Conservation (phyloP, 2,888 invertebrate species). For the Argyresthia goedartella region DNA sequence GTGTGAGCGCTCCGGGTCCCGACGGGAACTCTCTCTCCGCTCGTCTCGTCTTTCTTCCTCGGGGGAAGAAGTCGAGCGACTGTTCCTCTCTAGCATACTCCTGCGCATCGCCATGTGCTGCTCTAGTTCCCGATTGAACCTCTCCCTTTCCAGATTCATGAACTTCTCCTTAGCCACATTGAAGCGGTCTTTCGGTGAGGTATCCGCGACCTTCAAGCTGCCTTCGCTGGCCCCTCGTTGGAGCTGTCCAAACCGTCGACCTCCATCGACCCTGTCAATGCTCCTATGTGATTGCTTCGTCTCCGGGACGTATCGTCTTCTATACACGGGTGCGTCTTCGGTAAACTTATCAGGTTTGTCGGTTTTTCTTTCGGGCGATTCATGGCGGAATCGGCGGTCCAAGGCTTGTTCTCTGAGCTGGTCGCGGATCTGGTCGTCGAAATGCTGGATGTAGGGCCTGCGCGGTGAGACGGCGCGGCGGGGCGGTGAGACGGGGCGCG, state of each 20-base stretch:
- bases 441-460: slow-evolving; percentile 27
- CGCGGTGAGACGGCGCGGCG: slow-evolving; percentile 25
- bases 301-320: slow-evolving; percentile 64
- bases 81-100: slow-evolving; percentile 62
- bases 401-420: slow-evolving; percentile 45
- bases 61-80: slow-evolving; percentile 67
- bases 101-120: slow-evolving; percentile 64
- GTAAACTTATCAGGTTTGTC: slow-evolving; percentile 49
- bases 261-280: slow-evolving; percentile 58
- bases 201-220: slow-evolving; percentile 49
- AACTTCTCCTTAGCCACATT: slow-evolving; percentile 91
- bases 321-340: slow-evolving; percentile 46
- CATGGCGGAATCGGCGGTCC: slow-evolving; percentile 56
- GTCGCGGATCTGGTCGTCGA: slow-evolving; percentile 36
- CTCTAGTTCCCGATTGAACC: slow-evolving; percentile 69
- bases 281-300: slow-evolving; percentile 57
- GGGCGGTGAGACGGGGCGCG: slow-evolving; percentile 26
- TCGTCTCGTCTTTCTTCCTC: slow-evolving; percentile 64
- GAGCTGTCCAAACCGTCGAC: slow-evolving; percentile 49
- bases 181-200: slow-evolving; percentile 82
- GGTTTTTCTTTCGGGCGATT: slow-evolving; percentile 47
- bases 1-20: slow-evolving; percentile 59
- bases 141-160: slow-evolving; percentile 80
- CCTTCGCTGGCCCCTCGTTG: slow-evolving; percentile 59
- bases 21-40: slow-evolving; percentile 57